Evolutionary conservation across 2,888 invertebrate genomes (phyloP).

Genomic region (Tenthredo scrophulariae): DNA sequence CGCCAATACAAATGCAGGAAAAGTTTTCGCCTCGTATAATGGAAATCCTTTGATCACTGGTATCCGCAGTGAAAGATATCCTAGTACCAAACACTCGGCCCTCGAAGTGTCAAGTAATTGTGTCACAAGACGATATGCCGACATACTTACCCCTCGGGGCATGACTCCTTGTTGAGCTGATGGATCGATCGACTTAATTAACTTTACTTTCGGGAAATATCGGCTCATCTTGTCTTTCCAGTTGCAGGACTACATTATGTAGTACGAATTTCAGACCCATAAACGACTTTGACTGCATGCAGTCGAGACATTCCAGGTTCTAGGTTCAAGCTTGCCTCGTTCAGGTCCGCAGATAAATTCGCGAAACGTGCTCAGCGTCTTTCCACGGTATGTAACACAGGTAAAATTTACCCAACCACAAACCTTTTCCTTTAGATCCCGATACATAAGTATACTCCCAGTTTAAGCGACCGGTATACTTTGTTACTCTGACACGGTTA

Average conservation of each 20-base stretch:
- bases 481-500: slow-evolving; percentile 35
- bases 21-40: neutral
- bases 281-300: neutral
- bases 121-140: slow-evolving; percentile 9
- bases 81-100: neutral
- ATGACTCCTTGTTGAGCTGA: neutral
- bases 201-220: neutral
- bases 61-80: neutral
- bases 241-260: neutral
- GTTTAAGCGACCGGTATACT: neutral
- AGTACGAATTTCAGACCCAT: neutral
- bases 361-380: slow-evolving; percentile 14
- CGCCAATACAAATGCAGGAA: neutral
- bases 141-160: neutral
- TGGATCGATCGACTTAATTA: slow-evolving; percentile 18
- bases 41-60: slow-evolving; percentile 12
- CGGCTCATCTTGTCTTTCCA: neutral
- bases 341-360: neutral
- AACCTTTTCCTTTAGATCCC: slow-evolving; percentile 16
- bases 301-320: neutral
- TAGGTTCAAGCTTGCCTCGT: neutral
- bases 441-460: slow-evolving; percentile 4
- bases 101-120: slow-evolving; percentile 27
- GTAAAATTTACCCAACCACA: slow-evolving; percentile 37
- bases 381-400: neutral